A percentile compares a stretch with the other conserved stretches of the same genome.
Conservation (phyloP, 2,797 vertebrate genomes). For the Sarcophilus harrisii region DNA sequence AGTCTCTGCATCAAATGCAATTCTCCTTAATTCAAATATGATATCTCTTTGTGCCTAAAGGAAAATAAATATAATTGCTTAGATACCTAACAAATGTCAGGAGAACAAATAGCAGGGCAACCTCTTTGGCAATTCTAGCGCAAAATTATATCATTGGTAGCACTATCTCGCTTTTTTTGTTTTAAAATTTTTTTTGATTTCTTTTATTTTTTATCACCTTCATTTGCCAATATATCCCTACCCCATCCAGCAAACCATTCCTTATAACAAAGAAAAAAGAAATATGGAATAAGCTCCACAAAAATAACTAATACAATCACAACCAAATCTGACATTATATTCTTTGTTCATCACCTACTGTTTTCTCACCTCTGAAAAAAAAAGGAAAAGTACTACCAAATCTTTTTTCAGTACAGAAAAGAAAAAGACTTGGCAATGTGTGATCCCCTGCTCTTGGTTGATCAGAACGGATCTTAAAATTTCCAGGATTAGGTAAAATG, state of each 20-base stretch:
- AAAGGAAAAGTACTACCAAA: background rate
- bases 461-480: background rate
- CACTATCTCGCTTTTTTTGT: background rate
- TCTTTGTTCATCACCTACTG: background rate
- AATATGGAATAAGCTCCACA: background rate
- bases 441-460: background rate
- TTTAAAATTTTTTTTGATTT: background rate
- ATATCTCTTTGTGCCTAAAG: constrained; percentile 95
- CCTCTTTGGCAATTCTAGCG: background rate
- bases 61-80: constrained; percentile 31
- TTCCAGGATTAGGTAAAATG: background rate
- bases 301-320: background rate
- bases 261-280: background rate
- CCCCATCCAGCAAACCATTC: background rate
- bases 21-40: constrained; percentile 96
- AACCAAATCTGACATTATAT: background rate
- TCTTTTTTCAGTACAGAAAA: background rate
- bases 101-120: background rate
- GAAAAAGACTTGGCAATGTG: background rate
- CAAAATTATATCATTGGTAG: background rate
- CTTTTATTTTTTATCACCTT: background rate
- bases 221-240: background rate
- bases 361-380: background rate
- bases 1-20: constrained; percentile 96
- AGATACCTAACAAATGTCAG: background rate